Evolutionary conservation across 2,797 vertebrate species (phyloP), one percentile per base, ranked within the genome.

Genomic region (Monodelphis domestica): DNA sequence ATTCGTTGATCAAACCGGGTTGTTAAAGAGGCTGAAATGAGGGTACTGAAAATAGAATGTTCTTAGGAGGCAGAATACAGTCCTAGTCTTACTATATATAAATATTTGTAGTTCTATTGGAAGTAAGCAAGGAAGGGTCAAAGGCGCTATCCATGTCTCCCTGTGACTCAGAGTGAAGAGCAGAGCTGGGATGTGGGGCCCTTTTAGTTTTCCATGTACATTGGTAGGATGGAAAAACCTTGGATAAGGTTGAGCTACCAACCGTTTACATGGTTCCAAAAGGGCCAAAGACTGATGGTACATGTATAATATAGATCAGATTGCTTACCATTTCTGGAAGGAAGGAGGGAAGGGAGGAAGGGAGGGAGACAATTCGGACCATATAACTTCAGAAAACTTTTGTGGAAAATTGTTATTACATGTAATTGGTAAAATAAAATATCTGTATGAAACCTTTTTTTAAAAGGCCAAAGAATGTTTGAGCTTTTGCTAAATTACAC

Each of bases 1-100:
- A 70, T 88, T n/a, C 15, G 15, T 88, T 88, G 52, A 53, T 91
- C 90, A 93, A 91, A 91, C 33, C 12, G 50, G 26, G 55, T 55
- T 78, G n/a, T 90, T 91, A 15, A 90, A 33, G 94, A 88, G 87
- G 17, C 50, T 90, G 50, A 89, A 94, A 93, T 57, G 91, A 89
- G 38, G 90, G 52, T 87, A 10, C 53, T 93, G 26, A 54, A 94
- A 89, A 91, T 55, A 50, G 38, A 89, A 51, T 91, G 54, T 63
- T 3, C 87, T 54, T 57, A 95, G 90, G 33, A 33, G n/a, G 87
- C 53, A 89, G 38, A 63, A 53, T 53, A 24, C 24, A 93, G 91
- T 91, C 94, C 56, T 45, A 78, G 78, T 89, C 38, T 90, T 51
- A 52, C 53, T 92, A 51, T 24, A 54, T 92, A 14, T 54, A 57